Conservation (phyloP, 30 jellyfish, hydroid and myxozoan species). For the Pseudorhiza aurosa region DNA sequence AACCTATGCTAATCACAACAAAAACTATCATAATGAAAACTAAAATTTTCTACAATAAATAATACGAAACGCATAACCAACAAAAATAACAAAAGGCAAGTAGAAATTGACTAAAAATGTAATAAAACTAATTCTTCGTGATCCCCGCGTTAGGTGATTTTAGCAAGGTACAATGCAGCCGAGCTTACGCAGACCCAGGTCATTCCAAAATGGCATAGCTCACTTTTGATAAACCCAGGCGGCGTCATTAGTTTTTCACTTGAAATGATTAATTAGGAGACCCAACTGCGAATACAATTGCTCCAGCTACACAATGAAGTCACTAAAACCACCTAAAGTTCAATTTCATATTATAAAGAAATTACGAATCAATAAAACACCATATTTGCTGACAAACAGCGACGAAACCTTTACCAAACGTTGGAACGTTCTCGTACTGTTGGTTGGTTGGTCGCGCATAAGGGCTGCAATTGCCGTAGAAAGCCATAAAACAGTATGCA, state of each 20-base stretch:
- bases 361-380: not conserved
- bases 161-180: not conserved
- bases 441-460: too few species aligned
- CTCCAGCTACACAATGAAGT: not conserved
- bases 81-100: constrained; percentile 31
- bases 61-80: constrained; percentile 10
- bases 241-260: too few species aligned
- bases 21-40: constrained; percentile 1
- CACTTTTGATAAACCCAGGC: too few species aligned
- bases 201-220: too few species aligned
- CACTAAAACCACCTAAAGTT: constrained; percentile 42
- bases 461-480: too few species aligned
- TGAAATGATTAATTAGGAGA: too few species aligned
- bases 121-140: constrained; percentile 8
- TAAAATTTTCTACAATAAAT: constrained; percentile 38
- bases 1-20: not conserved
- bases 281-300: too few species aligned
- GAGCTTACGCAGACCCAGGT: too few species aligned
- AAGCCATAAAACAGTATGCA: too few species aligned
- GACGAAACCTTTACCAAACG: not conserved
- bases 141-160: constrained; percentile 53
- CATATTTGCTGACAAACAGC: not conserved
- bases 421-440: too few species aligned
- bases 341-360: constrained; percentile 23
- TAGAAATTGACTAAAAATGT: constrained; percentile 20